Evolutionary conservation across 1,140 invertebrate species (phyloP), one percentile per base, ranked within the genome.

Genomic region (Triops cancriformis): DNA sequence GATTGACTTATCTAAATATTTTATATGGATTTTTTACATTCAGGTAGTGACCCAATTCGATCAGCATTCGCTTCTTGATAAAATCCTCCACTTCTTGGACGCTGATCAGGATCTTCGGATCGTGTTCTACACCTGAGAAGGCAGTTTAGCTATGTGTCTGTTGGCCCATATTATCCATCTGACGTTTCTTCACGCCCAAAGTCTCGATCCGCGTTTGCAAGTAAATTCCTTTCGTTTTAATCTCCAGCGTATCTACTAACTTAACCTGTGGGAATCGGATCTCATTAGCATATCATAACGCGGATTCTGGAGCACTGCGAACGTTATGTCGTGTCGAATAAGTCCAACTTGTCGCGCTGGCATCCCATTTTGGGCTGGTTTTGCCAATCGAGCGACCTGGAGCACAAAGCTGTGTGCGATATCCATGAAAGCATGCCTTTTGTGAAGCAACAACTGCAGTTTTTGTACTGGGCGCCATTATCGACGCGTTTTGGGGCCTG

Each of bases 351-450:
- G 41, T 96, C 94, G 51, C 94, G 98, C 84, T 98, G 96, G 96
- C 96, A 99, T 87, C 96, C 97, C 23, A 90, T 99, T 37, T 87
- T 99, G 9, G 97, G 97, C n/a, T 99, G 96, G 95, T 96, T 97
- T 85, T 91, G 93, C 11, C 94, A 97, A 81, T 89, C 90, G 11
- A 90, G 94, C 73, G 94, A 97, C 83, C 83, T 84, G 76, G 85
- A 85, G 85, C 86, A 75, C n/a, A 73, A 72, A 37, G 28, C 79
- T 74, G 28, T 80, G 76, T 85, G 87, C 9, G 91, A 90, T n/a
- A 87, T 96, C 42, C 92, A 95, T 81, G 93, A 93, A 77, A 89
- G 93, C 72, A 92, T 96, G 84, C 88, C 89, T 0, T 88, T 90
- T 81, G 90, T 97, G 0, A 92, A 95, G 80, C 83, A 86, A 37